These are phyloP conservation scores for Coleophora deauratella DNA, from an alignment of 2,888 invertebrate species.

Conservation along the genomic window DNA sequence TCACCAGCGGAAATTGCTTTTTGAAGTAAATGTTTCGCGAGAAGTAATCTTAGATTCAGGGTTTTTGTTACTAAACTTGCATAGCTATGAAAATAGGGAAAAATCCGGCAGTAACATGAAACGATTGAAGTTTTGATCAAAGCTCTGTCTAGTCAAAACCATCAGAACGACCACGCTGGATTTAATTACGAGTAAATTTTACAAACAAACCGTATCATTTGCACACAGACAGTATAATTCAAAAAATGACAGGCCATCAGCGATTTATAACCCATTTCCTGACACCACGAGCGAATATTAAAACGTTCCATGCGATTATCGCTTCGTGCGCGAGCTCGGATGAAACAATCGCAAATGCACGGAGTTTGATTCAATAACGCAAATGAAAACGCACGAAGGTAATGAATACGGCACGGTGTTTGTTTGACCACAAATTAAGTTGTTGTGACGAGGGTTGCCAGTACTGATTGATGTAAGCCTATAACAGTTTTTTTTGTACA, in stretches of 20 bases:
- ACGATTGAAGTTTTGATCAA: too few species aligned
- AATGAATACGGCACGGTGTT: too few species aligned
- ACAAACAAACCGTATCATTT: constrained; percentile 12
- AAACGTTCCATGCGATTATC: constrained; percentile 45
- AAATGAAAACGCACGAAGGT: constrained; percentile 39
- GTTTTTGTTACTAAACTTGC: too few species aligned
- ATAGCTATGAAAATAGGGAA: too few species aligned
- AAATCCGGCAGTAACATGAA: too few species aligned
- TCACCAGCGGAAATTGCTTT: constrained; percentile 29
- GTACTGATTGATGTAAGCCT: too few species aligned
- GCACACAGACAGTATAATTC: constrained; percentile 38
- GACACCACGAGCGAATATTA: constrained; percentile 39
- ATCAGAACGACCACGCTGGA: neutral
- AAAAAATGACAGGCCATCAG: constrained; percentile 35
- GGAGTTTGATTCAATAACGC: constrained; percentile 47
- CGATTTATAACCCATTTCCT: constrained; percentile 56
- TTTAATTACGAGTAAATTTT: constrained; percentile 11
- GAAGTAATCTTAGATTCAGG: too few species aligned
- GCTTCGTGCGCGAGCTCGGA: constrained; percentile 25
- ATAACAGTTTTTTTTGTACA: too few species aligned
- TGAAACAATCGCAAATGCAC: constrained; percentile 29
- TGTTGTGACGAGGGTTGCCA: too few species aligned
- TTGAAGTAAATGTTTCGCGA: neutral
- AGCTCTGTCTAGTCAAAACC: too few species aligned
- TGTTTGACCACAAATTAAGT: too few species aligned